phyloP scores from a whole-genome alignment of 2,113 vertebrate genomes.

The Pluvialis apricaria region DNA sequence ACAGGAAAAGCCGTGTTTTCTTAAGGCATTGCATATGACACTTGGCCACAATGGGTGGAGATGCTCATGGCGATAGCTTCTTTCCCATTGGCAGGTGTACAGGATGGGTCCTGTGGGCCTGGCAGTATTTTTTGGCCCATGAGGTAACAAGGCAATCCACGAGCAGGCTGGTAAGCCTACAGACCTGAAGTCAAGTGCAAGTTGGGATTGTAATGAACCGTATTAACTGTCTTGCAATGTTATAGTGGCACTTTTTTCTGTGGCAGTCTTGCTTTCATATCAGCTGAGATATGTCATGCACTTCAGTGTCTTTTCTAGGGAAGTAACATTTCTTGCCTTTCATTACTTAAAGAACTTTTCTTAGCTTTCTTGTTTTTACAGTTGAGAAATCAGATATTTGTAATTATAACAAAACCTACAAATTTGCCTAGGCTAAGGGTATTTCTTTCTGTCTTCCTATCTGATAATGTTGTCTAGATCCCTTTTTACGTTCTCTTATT shows the following conservation, averaged over 20 bases:
- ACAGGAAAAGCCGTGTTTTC: too few species aligned
- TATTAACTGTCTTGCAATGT: background rate
- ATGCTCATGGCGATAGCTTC: rapidly evolving
- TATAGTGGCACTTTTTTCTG: background rate
- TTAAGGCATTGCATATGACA: background rate
- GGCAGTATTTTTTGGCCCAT: background rate
- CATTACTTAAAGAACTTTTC: background rate
- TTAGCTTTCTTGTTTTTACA: background rate
- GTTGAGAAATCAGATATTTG: background rate
- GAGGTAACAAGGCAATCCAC: too few species aligned
- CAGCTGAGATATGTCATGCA: background rate
- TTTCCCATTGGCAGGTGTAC: rapidly evolving
- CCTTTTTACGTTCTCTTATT: background rate
- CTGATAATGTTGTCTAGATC: background rate
- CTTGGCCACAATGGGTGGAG: rapidly evolving
- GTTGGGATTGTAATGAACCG: background rate
- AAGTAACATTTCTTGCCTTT: background rate
- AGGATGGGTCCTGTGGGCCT: background rate
- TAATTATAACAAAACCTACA: background rate
- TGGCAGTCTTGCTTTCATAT: background rate
- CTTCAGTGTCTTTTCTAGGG: background rate
- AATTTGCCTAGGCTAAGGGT: background rate
- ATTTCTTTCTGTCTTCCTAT: background rate
- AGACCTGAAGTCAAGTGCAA: background rate
- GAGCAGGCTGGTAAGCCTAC: background rate